A percentile compares a stretch with the other conserved stretches of the same genome.
Evolutionary conservation across 1,140 invertebrate genomes (phyloP).

Genomic region (Euborellia annulipes): DNA sequence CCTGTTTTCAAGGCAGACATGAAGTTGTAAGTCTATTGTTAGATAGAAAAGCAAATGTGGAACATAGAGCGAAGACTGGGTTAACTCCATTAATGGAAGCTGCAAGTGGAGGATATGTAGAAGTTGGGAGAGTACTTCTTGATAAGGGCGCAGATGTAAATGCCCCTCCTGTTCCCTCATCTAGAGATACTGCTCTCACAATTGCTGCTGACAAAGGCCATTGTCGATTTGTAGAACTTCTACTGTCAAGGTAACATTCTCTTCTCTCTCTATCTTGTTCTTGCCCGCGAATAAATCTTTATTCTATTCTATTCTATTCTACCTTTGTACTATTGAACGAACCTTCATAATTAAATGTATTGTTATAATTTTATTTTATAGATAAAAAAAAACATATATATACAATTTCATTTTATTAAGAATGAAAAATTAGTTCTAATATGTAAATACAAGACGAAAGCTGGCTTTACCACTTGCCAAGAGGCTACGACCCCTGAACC

Average conservation of each 20-base stretch:
- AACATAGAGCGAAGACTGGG: constrained; percentile 97
- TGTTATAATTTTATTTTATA: too few species aligned
- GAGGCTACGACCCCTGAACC: too few species aligned
- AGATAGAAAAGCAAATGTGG: constrained; percentile 94
- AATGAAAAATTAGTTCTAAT: too few species aligned
- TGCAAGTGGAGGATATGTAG: constrained; percentile 95
- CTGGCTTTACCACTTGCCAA: too few species aligned
- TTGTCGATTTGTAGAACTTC: constrained; percentile 85
- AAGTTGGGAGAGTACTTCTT: constrained; percentile 81
- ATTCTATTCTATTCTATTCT: background rate
- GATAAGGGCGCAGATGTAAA: constrained; percentile 98
- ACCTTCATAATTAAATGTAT: background rate
- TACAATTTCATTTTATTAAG: too few species aligned
- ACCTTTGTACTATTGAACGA: background rate
- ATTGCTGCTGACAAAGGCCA: constrained; percentile 99
- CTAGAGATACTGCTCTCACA: constrained; percentile 92
- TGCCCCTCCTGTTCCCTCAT: constrained; percentile 93
- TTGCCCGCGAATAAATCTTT: background rate
- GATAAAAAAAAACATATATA: too few species aligned
- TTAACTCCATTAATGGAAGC: constrained; percentile 98
- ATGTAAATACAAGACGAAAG: too few species aligned
- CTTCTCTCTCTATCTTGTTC: background rate
- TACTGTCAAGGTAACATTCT: constrained; percentile 38
- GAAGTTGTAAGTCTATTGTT: constrained; percentile 93
- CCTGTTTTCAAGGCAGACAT: constrained; percentile 97